Percentiles rank a stretch among this genome's conserved stretches.
These are phyloP conservation scores for Melipona bicolor DNA, from an alignment of 2,888 invertebrate genomes.

Conservation along the genomic window DNA sequence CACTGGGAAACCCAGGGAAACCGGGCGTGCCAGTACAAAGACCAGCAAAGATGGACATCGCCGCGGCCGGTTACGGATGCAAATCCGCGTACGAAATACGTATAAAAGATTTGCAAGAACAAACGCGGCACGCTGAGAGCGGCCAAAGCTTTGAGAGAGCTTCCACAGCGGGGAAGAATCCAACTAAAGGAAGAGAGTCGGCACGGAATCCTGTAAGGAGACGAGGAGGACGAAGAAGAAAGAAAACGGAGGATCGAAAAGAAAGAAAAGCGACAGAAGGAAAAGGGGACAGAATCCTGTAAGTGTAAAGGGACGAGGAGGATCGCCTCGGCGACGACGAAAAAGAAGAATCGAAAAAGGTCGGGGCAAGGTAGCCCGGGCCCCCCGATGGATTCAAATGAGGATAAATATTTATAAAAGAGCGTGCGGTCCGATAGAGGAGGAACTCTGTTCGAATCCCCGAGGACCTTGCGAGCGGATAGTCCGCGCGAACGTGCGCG, in stretches of 20 bases:
- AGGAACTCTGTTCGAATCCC: constrained; percentile 49
- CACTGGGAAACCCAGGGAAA: constrained; percentile 43
- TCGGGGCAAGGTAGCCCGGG: constrained; percentile 7
- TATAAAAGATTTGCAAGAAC: constrained; percentile 81
- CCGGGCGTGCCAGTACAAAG: constrained; percentile 20
- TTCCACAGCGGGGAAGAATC: too few relatives aligned
- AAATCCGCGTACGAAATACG: constrained; percentile 78
- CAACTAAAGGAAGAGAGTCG: too few relatives aligned
- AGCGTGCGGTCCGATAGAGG: constrained; percentile 71
- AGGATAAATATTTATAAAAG: constrained; percentile 83
- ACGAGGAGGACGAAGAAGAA: too few relatives aligned
- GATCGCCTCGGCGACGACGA: neutral
- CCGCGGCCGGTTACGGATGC: constrained; percentile 76
- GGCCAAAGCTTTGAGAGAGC: too few relatives aligned
- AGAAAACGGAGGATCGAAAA: neutral
- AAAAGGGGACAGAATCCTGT: constrained; percentile 11
- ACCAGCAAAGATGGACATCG: constrained; percentile 55
- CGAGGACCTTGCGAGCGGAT: constrained; percentile 29
- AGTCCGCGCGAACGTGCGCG: constrained; percentile 53
- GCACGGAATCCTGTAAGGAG: too few relatives aligned
- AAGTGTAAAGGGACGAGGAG: constrained; percentile 2
- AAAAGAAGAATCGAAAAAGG: neutral
- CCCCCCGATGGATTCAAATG: constrained; percentile 79
- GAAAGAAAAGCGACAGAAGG: constrained; percentile 14
- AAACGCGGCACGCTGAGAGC: constrained; percentile 72